Evolutionary conservation across 2,888 invertebrate species (phyloP).

Genomic region (Hyposoter didymator): DNA sequence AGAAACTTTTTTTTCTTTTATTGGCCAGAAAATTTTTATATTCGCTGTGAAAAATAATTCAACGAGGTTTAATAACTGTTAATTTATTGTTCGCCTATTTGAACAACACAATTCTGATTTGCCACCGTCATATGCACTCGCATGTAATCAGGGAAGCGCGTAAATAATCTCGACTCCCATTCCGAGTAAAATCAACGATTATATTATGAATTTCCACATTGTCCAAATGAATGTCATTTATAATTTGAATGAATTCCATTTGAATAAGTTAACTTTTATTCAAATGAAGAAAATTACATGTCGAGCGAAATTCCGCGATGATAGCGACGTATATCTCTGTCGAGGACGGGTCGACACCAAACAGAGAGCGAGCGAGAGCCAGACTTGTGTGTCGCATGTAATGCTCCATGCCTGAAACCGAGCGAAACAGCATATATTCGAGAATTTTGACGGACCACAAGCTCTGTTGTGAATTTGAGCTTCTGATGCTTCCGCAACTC

Average conservation of each 20-base stretch:
- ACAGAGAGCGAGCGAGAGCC: constrained; percentile 13
- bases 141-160: not conserved
- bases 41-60: not conserved
- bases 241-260: constrained; percentile 23
- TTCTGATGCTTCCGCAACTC: constrained; percentile 26
- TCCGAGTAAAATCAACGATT: not conserved
- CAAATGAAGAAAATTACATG: constrained; percentile 63
- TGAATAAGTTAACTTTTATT: constrained; percentile 62
- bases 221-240: constrained; percentile 16
- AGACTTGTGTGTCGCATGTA: not conserved
- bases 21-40: not conserved
- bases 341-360: not conserved
- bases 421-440: constrained; percentile 21
- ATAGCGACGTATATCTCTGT: constrained; percentile 1
- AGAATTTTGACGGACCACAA: constrained; percentile 52
- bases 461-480: constrained; percentile 45
- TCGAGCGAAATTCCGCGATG: constrained; percentile 26
- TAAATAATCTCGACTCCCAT: not conserved
- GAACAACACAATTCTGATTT: not conserved
- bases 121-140: not conserved
- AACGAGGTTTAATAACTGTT: not conserved
- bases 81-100: not conserved
- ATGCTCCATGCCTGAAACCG: constrained; percentile 14
- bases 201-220: not conserved
- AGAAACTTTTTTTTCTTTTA: too few species aligned